Evolutionary conservation across 2,113 vertebrate genomes (phyloP).

Genomic region (Sphaerodactylus townsendi): DNA sequence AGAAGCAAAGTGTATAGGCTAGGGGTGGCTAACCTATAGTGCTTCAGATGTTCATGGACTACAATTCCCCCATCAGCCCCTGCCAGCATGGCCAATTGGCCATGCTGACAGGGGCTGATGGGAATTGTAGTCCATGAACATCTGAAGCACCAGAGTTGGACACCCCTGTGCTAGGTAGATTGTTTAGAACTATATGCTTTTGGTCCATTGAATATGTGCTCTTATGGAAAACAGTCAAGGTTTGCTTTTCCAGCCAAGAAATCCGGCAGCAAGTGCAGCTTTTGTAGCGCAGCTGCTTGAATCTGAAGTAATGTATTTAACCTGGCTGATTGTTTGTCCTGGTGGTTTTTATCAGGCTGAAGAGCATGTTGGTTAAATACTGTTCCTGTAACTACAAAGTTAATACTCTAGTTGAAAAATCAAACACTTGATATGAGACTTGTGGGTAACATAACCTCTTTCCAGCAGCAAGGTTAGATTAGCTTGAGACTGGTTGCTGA

Average conservation of each 20-base stretch:
- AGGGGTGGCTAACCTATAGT: no score
- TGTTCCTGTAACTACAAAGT: neutral
- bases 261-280: neutral
- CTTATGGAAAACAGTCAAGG: neutral
- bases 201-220: neutral
- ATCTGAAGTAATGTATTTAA: neutral
- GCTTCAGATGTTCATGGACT: no score
- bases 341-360: neutral
- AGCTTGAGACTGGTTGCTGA: no score
- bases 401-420: neutral
- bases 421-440: neutral
- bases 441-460: neutral
- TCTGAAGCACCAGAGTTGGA: no score
- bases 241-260: neutral
- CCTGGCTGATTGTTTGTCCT: neutral
- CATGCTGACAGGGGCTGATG: no score
- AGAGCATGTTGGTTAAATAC: neutral
- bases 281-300: neutral
- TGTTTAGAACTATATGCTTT: neutral
- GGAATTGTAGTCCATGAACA: no score
- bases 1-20: neutral
- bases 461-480: neutral
- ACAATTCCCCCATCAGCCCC: no score
- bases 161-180: no score
- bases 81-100: no score